Conservation (phyloP, 2,113 vertebrate genomes). For the Gobius niger region DNA sequence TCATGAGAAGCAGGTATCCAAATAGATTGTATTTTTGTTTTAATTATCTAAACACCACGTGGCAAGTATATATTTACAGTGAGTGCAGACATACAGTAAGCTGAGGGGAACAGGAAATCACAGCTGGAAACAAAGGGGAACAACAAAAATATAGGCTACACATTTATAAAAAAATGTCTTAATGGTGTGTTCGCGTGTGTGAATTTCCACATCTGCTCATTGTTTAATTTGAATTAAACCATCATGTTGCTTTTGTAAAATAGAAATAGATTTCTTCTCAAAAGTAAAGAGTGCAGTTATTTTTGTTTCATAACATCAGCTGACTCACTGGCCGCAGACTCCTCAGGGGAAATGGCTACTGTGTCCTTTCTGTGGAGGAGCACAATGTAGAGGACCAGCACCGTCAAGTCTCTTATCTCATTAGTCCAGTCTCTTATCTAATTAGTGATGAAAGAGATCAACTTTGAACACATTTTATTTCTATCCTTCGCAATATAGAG, state of each 20-base stretch:
- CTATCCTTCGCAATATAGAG: no score
- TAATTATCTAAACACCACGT: no score
- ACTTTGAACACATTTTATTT: neutral
- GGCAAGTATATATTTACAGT: no score
- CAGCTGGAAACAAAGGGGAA: neutral
- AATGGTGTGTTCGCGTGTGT: no score
- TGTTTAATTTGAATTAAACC: neutral
- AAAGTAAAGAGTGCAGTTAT: slow-evolving; percentile 29
- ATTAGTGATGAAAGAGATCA: neutral
- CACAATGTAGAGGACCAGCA: neutral
- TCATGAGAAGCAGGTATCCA: no score
- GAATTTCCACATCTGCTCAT: no score
- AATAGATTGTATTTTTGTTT: no score
- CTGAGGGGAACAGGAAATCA: no score
- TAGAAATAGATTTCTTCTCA: neutral
- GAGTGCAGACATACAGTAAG: no score
- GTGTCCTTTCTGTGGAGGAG: neutral
- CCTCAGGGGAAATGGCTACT: slow-evolving; percentile 12
- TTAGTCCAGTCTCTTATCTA: neutral
- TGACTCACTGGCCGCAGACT: slow-evolving; percentile 28
- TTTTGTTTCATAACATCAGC: slow-evolving; percentile 32
- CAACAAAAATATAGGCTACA: neutral
- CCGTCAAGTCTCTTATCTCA: neutral
- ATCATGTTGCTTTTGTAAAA: neutral
- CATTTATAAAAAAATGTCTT: no score